Evolutionary conservation across 1,140 invertebrate genomes (phyloP), one percentile per base, ranked within the genome.

Genomic region (Mercenaria mercenaria): DNA sequence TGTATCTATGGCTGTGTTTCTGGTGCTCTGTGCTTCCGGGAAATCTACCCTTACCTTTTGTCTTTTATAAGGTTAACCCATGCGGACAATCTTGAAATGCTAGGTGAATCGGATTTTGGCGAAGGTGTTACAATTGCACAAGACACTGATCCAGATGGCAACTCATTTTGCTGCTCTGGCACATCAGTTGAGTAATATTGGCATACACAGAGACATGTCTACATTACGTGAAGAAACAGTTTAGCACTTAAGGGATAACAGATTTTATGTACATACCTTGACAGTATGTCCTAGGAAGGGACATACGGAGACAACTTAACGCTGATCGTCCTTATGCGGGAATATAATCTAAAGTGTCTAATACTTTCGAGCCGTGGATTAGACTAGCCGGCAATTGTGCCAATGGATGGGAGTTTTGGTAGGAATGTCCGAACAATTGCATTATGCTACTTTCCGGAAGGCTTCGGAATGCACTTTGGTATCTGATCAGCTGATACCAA

Each of bases 261-360:
- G 67, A 39, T 23, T 20, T 72, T 72, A 39, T 10, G 39, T 37
- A 6, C 11, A 20, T 72, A 72, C 67, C 2, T 72, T 72, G 23
- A 41, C 2, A 61, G 10, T 37, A 81, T 81, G 79, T 56, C 47
- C 8, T 1, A 61, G 32, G 52, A 59, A n/a, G 47, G 79, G 13
- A 61, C 50, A 61, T 81, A 81, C 50, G 79, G 52, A 3, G 79
- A 81, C 32, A 81, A 81, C 50, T 34, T 61, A 2, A 61, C 79
- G 52, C 50, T 81, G 4, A 56, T 81, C 32, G 79, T 52, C 1
- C 43, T 81, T 81, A 81, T 81, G 79, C 1, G 79, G n/a, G 79
- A 81, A 41, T 81, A 61, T 61, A 81, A 81, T 39, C 18, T 81
- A 20, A 50, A 81, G 50, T 81, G 79, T n/a, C 79, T 61, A 15